Evolutionary conservation across 2,888 invertebrate genomes (phyloP), one percentile per base, ranked within the genome.

Genomic region (Nemapogon koenigi): DNA sequence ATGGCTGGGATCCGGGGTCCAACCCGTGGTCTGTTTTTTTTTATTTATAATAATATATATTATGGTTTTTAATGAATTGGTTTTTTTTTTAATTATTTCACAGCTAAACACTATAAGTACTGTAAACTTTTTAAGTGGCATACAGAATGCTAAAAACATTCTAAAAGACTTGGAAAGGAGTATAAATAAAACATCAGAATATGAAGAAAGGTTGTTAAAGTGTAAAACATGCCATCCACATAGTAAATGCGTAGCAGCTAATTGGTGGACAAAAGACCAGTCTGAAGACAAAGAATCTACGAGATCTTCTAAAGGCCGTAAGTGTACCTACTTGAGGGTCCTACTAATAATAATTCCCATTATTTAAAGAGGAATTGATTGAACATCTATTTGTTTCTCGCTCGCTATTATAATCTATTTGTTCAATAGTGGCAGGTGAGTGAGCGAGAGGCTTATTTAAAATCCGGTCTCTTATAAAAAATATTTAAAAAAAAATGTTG

Each of bases 151-250:
- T 3, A 53, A 57, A 3, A 55, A 56, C 14, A 53, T 75, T 2
- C 49, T 78, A 2, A 47, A 51, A 3, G 52, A 51, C 8, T 50
- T 76, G 0, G 66, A 75, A 40, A 51, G 48, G 2, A 71, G 72
- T 38, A 46, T 78, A 2, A 45, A 50, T 18, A 71, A 71, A 50
- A 59, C 66, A 0, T 55, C 39, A 14, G 48, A 53, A 4, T 76
- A 71, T 43, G 72, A 76, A 42, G 51, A 60, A 16, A 49, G 50
- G 22, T 45, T 73, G 28, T 29, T 67, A 35, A 49, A 49, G 2
- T 76, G 73, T 43, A 62, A 53, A 41, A 49, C 56, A 0, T 52
- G 50, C 1, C 71, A 72, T 37, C 41, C 43, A 2, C 71, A 71
- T 45, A 46, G n/a, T n/a, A n/a, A n/a, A n/a, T n/a, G n/a, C n/a